Evolutionary conservation across 2,888 invertebrate genomes (phyloP).

Genomic region (Limnephilus rhombicus): DNA sequence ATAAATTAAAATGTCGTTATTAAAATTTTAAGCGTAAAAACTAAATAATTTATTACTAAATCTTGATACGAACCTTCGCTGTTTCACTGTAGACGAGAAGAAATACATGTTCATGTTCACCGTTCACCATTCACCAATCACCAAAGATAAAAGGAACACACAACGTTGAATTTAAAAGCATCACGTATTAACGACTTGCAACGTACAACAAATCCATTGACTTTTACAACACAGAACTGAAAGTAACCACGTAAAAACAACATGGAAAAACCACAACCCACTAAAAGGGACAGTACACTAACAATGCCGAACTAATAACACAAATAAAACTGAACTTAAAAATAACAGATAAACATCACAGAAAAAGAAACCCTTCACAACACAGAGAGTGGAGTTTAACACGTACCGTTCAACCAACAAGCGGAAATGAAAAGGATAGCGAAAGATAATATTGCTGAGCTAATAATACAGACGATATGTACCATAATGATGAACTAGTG

Average conservation of each 20-base stretch:
- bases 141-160: not conserved
- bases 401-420: not conserved
- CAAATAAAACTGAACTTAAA: not conserved
- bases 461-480: no score
- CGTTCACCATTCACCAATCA: not conserved
- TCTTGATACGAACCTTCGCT: not conserved
- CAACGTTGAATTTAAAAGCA: not conserved
- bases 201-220: not conserved
- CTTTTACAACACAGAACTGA: not conserved
- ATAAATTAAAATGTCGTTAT: not conserved
- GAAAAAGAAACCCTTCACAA: not conserved
- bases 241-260: no score
- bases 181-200: not conserved
- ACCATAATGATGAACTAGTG: not conserved
- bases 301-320: not conserved
- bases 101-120: not conserved
- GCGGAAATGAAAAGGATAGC: not conserved
- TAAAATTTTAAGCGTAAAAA: no score
- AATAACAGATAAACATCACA: not conserved
- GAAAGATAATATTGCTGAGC: not conserved
- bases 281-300: not conserved
- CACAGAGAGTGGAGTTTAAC: not conserved
- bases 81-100: not conserved
- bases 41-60: not conserved
- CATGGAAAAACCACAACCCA: no score